These are phyloP conservation scores for Hyperoodon ampullatus DNA, from an alignment of 2,113 vertebrate genomes.

Conservation along the genomic window DNA sequence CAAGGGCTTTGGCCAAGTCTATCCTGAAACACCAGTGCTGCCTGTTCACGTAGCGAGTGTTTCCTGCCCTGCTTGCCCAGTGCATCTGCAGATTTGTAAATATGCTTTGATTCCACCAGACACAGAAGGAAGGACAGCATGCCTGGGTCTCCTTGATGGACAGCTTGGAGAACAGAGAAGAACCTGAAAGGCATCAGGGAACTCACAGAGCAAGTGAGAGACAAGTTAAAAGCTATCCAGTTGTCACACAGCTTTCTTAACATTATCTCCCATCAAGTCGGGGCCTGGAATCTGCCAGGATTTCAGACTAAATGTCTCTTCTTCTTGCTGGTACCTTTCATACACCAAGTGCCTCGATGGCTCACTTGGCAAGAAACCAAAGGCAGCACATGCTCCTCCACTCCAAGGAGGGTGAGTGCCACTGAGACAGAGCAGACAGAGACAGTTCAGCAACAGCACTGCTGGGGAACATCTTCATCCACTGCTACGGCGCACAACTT, in stretches of 20 bases:
- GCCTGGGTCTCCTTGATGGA: background rate
- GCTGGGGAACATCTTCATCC: background rate
- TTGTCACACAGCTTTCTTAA: slow-evolving; percentile 27
- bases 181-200: background rate
- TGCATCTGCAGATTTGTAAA: background rate
- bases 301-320: slow-evolving; percentile 49
- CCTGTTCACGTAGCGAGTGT: background rate
- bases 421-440: background rate
- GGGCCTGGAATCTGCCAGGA: slow-evolving; percentile 4
- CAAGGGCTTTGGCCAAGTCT: background rate
- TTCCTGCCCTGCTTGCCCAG: background rate
- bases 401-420: background rate
- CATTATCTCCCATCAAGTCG: background rate
- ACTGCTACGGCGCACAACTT: background rate
- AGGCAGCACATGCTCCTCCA: background rate
- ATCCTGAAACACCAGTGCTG: background rate
- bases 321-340: slow-evolving; percentile 40
- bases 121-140: background rate
- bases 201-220: slow-evolving; percentile 28
- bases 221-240: slow-evolving; percentile 16
- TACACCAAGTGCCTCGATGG: background rate
- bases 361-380: slow-evolving; percentile 27
- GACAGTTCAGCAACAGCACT: background rate
- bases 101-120: background rate
- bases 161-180: background rate